phyloP scores from a whole-genome alignment of 2,113 vertebrate genomes.

The Larimichthys polyactis region DNA sequence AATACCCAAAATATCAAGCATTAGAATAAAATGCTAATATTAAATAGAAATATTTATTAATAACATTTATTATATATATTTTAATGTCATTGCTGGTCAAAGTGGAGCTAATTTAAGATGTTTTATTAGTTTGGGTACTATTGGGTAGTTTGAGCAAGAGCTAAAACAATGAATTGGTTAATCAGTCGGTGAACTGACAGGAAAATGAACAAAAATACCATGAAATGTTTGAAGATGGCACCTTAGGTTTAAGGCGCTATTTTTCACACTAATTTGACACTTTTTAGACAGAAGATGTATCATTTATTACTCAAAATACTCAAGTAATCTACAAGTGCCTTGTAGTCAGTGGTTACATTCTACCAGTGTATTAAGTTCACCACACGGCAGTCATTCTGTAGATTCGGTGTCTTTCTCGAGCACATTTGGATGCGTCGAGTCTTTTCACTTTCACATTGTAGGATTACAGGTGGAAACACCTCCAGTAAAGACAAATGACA shows the following conservation, averaged over 20 bases:
- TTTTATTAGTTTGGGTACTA: not conserved
- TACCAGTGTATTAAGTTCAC: not conserved
- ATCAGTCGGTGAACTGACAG: not conserved
- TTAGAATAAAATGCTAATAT: no score
- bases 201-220: no score
- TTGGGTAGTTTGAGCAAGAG: not conserved
- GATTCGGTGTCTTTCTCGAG: not conserved
- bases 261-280: no score
- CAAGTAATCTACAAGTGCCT: not conserved
- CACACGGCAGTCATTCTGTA: not conserved
- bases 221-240: not conserved
- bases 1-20: no score
- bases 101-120: not conserved
- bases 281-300: no score
- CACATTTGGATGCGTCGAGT: not conserved
- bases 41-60: no score
- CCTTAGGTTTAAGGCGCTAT: no score
- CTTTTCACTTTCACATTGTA: conserved; percentile 6
- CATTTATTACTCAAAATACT: not conserved
- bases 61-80: no score
- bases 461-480: conserved; percentile 2
- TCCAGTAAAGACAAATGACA: conserved; percentile 12
- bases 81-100: not conserved
- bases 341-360: not conserved
- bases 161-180: not conserved